Base-by-base conservation (phyloP, 2,113 vertebrate genomes). In the Nerophis lumbriciformis region DNA sequence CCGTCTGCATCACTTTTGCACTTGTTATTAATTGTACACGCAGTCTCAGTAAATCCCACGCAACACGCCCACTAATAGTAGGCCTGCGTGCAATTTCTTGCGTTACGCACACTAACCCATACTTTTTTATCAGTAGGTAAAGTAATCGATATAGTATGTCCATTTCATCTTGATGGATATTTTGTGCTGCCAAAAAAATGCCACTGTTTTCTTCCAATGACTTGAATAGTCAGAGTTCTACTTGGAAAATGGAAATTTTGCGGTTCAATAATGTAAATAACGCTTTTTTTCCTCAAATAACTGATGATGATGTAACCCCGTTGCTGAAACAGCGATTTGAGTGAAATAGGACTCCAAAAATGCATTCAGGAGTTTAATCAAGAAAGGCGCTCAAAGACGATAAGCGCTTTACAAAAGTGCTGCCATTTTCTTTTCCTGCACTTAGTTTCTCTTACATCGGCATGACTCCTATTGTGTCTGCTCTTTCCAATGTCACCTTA, bases 321-420 rank as follows among this genome's bases (percentile, higher is more conserved):
- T 13, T 35, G 12, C 51, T 60, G 48, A 69, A 67, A 71, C 48
- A 69, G 53, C 37, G 0, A 21, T 69, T 78, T 62, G 48, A 76
- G 65, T 44, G 39, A 78, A 76, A 60, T 48, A 72, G 69, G 67
- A 75, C 65, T 72, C 79, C 76, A 76, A 58, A 11, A 44, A 16
- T 61, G 69, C 69, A 63, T 69, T 68, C 59, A 59, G 52, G 21
- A 59, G 38, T 54, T 60, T 63, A 71, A 78, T 68, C 66, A 72
- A 79, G 63, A 12, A 11, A n/a, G 9, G 16, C 45, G 63, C 16
- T 0, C 0, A 1, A 59, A 65, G 6, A 70, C 12, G 57, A 48
- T 62, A 65, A 62, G 73, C 53, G 63, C 55, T 28, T 28, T 28
- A 28, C 53, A 55, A 57, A 72, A 73, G 47, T 44, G 50, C 35